Conservation (phyloP, 2,113 vertebrate genomes). For the Catharus fuscescens region DNA sequence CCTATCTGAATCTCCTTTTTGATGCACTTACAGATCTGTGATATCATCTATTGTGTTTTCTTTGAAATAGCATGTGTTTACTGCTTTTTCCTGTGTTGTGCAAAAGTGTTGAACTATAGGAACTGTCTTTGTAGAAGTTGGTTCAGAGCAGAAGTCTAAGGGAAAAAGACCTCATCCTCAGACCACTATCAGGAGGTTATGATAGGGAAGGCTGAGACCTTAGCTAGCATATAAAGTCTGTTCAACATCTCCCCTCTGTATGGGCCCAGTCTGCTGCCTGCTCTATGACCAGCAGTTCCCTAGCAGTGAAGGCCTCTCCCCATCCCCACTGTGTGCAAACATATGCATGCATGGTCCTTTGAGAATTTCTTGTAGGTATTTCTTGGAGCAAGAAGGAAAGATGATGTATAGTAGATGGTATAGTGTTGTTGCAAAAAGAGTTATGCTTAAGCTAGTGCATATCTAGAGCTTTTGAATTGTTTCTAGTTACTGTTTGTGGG, state of each 20-base stretch:
- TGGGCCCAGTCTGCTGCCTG: not conserved
- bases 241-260: not conserved
- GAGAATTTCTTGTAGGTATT: not conserved
- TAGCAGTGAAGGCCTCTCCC: not conserved
- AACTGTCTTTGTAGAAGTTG: not conserved
- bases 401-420: not conserved
- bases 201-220: not conserved
- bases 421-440: not conserved
- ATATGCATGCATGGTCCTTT: not conserved
- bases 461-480: not conserved
- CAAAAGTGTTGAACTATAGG: not conserved
- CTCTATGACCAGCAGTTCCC: not conserved
- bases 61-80: fast-evolving
- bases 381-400: not conserved
- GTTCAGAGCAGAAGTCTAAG: not conserved
- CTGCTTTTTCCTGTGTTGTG: not conserved
- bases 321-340: not conserved
- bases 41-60: fast-evolving
- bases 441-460: not conserved
- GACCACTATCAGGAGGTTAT: not conserved
- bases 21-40: not conserved
- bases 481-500: not conserved
- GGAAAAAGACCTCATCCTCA: not conserved
- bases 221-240: not conserved
- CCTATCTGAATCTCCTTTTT: not conserved